Evolutionary conservation across 2,888 invertebrate species (phyloP).

Genomic region (Dynastes hyllus): DNA sequence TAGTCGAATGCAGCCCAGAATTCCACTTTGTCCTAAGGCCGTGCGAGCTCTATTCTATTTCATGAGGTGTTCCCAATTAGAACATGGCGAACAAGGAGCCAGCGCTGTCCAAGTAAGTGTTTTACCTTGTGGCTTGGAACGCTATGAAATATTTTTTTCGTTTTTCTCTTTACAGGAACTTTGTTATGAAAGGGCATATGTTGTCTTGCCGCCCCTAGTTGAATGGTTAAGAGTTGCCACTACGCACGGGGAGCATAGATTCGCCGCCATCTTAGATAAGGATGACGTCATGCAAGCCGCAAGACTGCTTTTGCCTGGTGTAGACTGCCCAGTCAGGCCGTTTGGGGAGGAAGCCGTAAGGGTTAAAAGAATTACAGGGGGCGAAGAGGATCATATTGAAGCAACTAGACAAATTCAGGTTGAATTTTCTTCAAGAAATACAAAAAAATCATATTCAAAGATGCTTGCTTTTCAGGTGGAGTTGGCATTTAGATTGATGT

Average conservation of each 20-base stretch:
- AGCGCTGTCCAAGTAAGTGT: slow-evolving; percentile 65
- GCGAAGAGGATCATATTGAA: slow-evolving; percentile 67
- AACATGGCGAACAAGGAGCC: slow-evolving; percentile 67
- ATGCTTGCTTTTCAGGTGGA: slow-evolving; percentile 70
- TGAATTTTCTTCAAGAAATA: slow-evolving; percentile 6
- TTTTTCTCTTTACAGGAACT: slow-evolving; percentile 75
- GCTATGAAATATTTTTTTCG: too few species aligned
- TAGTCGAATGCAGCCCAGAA: slow-evolving; percentile 74
- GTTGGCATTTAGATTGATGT: slow-evolving; percentile 86
- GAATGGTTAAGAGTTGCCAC: slow-evolving; percentile 91
- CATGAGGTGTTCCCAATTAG: slow-evolving; percentile 91
- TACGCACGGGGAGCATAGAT: slow-evolving; percentile 87
- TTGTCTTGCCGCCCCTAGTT: slow-evolving; percentile 90
- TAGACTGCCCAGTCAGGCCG: slow-evolving; percentile 89
- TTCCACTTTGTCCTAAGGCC: slow-evolving; percentile 78
- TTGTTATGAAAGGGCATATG: slow-evolving; percentile 90
- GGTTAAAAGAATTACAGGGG: slow-evolving; percentile 66
- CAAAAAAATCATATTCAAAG: too few species aligned
- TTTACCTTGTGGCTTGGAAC: not conserved
- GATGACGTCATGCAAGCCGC: slow-evolving; percentile 94
- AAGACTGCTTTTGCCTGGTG: slow-evolving; percentile 87
- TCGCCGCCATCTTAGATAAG: slow-evolving; percentile 81
- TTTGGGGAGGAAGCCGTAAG: slow-evolving; percentile 77
- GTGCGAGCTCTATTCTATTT: slow-evolving; percentile 90
- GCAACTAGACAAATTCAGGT: slow-evolving; percentile 69